Conservation (phyloP, 2,888 invertebrate genomes). For the Pharmacophagus antenor region DNA sequence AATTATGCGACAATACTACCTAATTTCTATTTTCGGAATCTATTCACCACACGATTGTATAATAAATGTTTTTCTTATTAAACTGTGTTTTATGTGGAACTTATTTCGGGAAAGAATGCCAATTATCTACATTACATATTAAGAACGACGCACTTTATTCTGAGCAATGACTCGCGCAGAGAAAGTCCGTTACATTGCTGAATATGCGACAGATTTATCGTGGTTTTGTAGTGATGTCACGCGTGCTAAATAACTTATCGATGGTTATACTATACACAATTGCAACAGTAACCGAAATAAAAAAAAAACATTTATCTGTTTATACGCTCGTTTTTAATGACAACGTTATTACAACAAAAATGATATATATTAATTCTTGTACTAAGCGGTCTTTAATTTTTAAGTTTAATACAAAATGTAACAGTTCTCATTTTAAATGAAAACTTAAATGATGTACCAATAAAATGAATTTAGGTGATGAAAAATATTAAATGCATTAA, state of each 20-base stretch:
- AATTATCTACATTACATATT: conserved; percentile 77
- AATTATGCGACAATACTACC: not conserved
- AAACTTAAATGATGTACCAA: too few species aligned
- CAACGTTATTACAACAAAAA: too few species aligned
- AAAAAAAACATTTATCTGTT: too few species aligned
- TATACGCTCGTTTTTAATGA: too few species aligned
- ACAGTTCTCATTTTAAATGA: too few species aligned
- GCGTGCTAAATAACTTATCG: conserved; percentile 31
- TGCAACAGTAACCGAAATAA: not conserved
- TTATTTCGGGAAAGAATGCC: conserved; percentile 72
- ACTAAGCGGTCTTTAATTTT: too few species aligned
- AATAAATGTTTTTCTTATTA: conserved; percentile 26
- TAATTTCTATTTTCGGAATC: not conserved
- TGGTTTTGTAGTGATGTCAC: conserved; percentile 57
- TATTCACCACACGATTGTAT: conserved; percentile 1
- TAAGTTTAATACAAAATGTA: too few species aligned
- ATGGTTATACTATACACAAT: conserved; percentile 26
- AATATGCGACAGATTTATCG: conserved; percentile 81
- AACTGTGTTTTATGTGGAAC: conserved; percentile 50
- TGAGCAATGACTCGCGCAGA: conserved; percentile 74
- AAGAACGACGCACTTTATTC: conserved; percentile 72
- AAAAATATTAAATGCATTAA: conserved; percentile 27
- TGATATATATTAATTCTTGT: too few species aligned
- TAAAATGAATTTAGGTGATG: too few species aligned
- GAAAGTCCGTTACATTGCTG: conserved; percentile 79